These are phyloP conservation scores for Panthera leo DNA, from an alignment of 2,113 vertebrate genomes.

Conservation along the genomic window DNA sequence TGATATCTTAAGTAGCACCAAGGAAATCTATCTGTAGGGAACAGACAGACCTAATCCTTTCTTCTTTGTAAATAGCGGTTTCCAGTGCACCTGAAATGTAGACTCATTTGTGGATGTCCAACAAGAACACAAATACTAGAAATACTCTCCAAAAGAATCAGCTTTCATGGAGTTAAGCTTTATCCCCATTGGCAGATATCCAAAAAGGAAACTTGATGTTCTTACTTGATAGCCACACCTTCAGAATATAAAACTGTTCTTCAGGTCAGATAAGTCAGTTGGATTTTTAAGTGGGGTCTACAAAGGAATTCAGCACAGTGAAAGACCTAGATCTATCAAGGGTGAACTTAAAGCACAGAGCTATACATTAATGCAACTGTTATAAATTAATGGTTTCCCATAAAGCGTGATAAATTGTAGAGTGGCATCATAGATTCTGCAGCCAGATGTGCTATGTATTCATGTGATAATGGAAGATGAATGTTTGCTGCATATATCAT, in stretches of 20 bases:
- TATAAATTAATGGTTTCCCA: slow-evolving; percentile 72
- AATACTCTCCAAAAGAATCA: slow-evolving; percentile 55
- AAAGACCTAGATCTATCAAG: slow-evolving; percentile 51
- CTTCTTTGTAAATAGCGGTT: background rate
- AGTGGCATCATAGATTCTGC: slow-evolving; percentile 73
- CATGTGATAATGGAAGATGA: slow-evolving; percentile 74
- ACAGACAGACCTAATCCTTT: background rate
- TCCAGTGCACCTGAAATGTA: background rate
- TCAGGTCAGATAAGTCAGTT: slow-evolving; percentile 27
- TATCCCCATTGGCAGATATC: background rate
- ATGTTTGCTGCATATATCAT: slow-evolving; percentile 67
- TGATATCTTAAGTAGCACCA: background rate
- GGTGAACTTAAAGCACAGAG: slow-evolving; percentile 60
- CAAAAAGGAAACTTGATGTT: slow-evolving; percentile 48
- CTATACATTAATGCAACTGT: background rate
- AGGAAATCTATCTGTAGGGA: background rate
- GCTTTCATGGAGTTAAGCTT: background rate
- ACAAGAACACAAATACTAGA: slow-evolving; percentile 49
- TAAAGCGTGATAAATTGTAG: slow-evolving; percentile 73
- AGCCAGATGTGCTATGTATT: slow-evolving; percentile 65
- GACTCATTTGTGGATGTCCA: slow-evolving; percentile 1
- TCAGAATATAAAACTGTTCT: slow-evolving; percentile 45
- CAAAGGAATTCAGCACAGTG: slow-evolving; percentile 37
- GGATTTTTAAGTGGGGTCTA: slow-evolving; percentile 43
- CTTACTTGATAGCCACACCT: slow-evolving; percentile 35